A percentile compares a stretch with the other conserved stretches of the same genome.
phyloP scores from a whole-genome alignment of 2,797 vertebrate genomes.

The Oryzias sinensis region DNA sequence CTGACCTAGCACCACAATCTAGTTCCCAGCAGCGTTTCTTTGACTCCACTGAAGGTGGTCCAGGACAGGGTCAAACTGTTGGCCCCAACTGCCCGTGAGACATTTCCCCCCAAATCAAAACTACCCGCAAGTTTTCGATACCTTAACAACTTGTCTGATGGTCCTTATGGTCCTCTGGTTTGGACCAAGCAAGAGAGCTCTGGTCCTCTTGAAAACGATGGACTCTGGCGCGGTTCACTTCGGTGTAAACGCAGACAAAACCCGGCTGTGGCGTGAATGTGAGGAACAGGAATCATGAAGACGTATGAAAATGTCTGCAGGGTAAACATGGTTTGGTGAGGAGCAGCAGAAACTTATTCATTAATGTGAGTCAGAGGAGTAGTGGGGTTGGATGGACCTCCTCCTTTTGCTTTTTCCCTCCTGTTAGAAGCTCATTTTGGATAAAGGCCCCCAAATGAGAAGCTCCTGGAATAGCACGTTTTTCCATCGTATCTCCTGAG shows the following conservation, averaged over 20 bases:
- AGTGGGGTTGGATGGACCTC: too few relatives aligned
- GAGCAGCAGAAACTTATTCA: too few relatives aligned
- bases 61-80: conserved; percentile 13
- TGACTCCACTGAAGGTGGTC: not conserved
- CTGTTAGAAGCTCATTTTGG: too few relatives aligned
- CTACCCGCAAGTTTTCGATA: not conserved
- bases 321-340: too few relatives aligned
- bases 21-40: not conserved
- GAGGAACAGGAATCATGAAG: too few relatives aligned
- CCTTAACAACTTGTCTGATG: not conserved
- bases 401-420: too few relatives aligned
- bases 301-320: too few relatives aligned
- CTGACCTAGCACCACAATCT: conserved; percentile 54
- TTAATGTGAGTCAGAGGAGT: too few relatives aligned
- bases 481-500: too few relatives aligned
- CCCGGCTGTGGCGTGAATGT: too few relatives aligned
- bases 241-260: not conserved
- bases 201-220: not conserved
- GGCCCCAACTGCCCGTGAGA: not conserved
- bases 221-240: not conserved
- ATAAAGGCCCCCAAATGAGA: too few relatives aligned
- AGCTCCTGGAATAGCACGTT: too few relatives aligned
- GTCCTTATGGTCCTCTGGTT: not conserved
- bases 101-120: not conserved
- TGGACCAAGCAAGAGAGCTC: not conserved